Percentiles rank a stretch among this genome's conserved stretches.
Conservation (phyloP, 2,113 vertebrate genomes). For the Lonchura striata region DNA sequence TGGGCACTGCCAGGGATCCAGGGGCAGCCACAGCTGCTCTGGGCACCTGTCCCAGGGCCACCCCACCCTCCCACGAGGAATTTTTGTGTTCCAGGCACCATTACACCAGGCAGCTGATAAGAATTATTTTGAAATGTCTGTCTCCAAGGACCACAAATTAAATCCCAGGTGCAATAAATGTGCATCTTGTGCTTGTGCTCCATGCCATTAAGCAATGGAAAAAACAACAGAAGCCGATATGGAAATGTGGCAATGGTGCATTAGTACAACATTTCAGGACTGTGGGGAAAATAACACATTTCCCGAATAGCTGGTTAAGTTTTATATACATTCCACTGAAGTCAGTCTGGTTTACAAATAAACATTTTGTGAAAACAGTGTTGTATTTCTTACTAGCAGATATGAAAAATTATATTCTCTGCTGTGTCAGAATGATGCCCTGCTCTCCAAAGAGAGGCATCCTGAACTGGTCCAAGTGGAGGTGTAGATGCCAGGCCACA, state of each 20-base stretch:
- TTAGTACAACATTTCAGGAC: not conserved
- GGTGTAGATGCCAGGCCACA: not conserved
- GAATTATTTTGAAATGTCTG: not conserved
- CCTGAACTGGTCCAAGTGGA: not conserved
- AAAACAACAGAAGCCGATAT: not conserved
- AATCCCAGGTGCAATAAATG: not conserved
- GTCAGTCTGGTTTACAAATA: not conserved
- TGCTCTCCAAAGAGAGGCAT: not conserved
- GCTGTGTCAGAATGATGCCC: not conserved
- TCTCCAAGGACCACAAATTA: not conserved
- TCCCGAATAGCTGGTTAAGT: not conserved
- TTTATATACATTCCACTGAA: not conserved
- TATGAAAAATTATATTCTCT: not conserved
- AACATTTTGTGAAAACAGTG: not conserved
- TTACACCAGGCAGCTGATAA: not conserved
- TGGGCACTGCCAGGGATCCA: not conserved
- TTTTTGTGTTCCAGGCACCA: not conserved
- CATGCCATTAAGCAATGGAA: not conserved
- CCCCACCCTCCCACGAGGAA: rapidly evolving
- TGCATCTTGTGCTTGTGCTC: not conserved
- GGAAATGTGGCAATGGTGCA: not conserved
- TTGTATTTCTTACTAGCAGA: not conserved
- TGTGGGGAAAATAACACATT: not conserved
- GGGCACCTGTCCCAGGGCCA: not conserved
- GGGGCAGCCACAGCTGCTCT: not conserved